These are phyloP conservation scores for Cichlasoma orientale DNA, from an alignment of 2,797 vertebrate species.

Conservation along the genomic window DNA sequence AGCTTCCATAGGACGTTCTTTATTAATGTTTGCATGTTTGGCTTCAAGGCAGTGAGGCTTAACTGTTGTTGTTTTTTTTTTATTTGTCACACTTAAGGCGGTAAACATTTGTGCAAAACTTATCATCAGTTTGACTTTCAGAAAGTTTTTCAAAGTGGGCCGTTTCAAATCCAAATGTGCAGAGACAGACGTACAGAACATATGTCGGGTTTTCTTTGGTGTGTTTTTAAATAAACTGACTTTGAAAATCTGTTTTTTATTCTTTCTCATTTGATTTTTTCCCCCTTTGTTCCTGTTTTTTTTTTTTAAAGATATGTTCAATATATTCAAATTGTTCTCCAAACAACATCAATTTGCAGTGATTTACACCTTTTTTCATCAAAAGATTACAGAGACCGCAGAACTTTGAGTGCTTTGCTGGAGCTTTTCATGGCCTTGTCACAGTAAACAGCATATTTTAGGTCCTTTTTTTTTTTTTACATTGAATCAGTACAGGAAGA, in stretches of 20 bases:
- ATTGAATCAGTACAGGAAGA: conserved; percentile 11
- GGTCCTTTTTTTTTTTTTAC: background rate
- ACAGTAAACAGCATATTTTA: conserved; percentile 1
- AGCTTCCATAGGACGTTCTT: background rate
- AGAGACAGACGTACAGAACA: background rate
- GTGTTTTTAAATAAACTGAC: background rate
- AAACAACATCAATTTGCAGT: background rate
- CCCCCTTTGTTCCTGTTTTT: background rate
- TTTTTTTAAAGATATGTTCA: background rate
- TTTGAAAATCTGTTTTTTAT: background rate
- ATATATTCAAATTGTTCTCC: background rate
- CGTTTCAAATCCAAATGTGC: background rate
- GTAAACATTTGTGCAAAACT: background rate
- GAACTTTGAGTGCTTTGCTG: background rate
- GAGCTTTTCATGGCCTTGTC: background rate
- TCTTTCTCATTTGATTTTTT: background rate
- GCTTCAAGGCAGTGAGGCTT: background rate
- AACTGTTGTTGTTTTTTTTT: background rate
- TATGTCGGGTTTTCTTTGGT: background rate
- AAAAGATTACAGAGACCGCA: background rate
- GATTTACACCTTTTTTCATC: background rate
- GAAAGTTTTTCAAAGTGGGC: background rate
- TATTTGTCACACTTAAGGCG: background rate
- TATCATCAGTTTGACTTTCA: background rate
- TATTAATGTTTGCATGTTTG: too few relatives aligned